Evolutionary conservation across 2,113 vertebrate species (phyloP).

Genomic region (Larimichthys crocea): DNA sequence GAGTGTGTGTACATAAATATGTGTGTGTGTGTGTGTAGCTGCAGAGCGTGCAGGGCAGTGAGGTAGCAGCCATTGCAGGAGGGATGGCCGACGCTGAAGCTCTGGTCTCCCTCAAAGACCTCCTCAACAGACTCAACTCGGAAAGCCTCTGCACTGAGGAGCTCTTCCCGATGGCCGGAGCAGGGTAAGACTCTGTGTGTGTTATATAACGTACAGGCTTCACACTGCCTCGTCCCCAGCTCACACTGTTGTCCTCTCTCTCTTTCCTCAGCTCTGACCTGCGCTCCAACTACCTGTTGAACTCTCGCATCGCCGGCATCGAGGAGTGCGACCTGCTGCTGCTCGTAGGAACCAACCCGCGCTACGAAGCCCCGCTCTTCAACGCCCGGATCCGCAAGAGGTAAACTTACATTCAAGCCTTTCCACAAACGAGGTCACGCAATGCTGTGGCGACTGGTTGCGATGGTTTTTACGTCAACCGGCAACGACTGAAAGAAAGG

Average conservation of each 20-base stretch:
- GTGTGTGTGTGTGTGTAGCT: constrained; percentile 84
- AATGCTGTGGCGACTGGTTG: too few relatives aligned
- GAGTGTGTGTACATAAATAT: neutral
- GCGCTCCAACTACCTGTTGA: constrained; percentile 97
- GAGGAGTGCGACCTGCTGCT: constrained; percentile 95
- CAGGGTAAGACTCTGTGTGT: constrained; percentile 86
- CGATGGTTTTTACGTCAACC: too few relatives aligned
- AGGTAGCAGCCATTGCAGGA: constrained; percentile 91
- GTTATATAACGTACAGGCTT: too few relatives aligned
- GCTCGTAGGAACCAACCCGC: constrained; percentile 95
- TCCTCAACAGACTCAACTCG: constrained; percentile 92
- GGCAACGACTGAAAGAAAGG: too few relatives aligned
- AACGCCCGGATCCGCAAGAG: constrained; percentile 97
- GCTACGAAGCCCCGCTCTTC: constrained; percentile 96
- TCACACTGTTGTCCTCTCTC: neutral
- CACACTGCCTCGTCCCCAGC: neutral
- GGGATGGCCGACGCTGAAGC: constrained; percentile 96
- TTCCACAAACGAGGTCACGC: too few relatives aligned
- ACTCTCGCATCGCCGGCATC: constrained; percentile 93
- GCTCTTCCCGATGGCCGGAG: constrained; percentile 92
- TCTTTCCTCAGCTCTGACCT: constrained; percentile 88
- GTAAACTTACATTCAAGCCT: constrained; percentile 68
- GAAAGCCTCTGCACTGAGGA: constrained; percentile 97
- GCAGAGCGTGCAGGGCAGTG: constrained; percentile 87
- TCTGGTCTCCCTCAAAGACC: constrained; percentile 93